Base-by-base conservation (phyloP, 2,797 vertebrate species). In the Leptoclinus maculatus region DNA sequence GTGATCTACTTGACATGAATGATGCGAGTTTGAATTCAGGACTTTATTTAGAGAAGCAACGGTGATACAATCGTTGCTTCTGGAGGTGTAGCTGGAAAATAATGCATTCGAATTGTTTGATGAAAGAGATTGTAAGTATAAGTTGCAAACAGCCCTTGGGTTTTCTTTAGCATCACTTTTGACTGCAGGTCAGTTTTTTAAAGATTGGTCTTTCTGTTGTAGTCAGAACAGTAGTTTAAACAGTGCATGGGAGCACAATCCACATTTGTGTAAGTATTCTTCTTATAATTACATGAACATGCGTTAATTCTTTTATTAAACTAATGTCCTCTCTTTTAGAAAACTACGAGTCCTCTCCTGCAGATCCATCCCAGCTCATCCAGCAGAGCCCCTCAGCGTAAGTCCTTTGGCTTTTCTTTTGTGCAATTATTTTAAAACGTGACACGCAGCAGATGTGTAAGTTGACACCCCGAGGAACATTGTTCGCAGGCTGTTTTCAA, bases 351-450 rank as follows among this genome's bases (percentile, higher is more conserved):
- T 63, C 86, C n/a, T 82, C 95, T 85, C 89, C 92, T 76, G 91
- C 93, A 89, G 85, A 79, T 25, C 85, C 94, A 70, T 80, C 92
- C 16, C 83, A 78, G 62, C 80, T 67, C 87, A 92, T 88, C 85
- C 94, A 94, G 58, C 91, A 93, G 86, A 91, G 86, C 82, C 91
- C 90, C 74, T 91, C 88, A 53, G 94, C 81, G 97, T 99, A 95
- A 98, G 98, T 97, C 89, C 83, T 45, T 60, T 10, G 10, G 25
- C 21, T 39, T 45, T 69, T 76, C 1, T 70, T 71, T 71, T 75
- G 10, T 59, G 16, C 1, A 25, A 7, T 81, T 6, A 56, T 74
- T 51, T 74, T 5, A 21, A 69, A 69, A 41, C 23, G 34, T 19
- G 5, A 60, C 34, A 19, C 0, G 5, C 8, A 39, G 27, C n/a